Percentiles rank a stretch among this genome's conserved stretches.
These are phyloP conservation scores for Heteromurus nitidus DNA, from an alignment of 2,888 invertebrate genomes.

Conservation along the genomic window DNA sequence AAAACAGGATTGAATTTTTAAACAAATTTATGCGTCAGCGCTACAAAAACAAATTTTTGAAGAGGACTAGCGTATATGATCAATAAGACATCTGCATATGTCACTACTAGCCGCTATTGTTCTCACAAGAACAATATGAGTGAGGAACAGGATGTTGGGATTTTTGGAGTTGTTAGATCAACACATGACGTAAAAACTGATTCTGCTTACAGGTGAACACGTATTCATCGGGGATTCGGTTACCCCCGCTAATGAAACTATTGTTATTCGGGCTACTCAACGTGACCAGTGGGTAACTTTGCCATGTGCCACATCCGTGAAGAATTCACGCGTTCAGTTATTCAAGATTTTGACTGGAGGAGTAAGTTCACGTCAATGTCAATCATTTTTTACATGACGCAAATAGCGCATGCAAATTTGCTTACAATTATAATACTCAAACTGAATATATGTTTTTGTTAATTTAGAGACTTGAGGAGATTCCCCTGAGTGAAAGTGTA, in stretches of 20 bases:
- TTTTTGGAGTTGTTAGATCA: too few species aligned
- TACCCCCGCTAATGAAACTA: slow-evolving; percentile 56
- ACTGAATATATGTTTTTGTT: too few species aligned
- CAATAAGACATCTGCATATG: too few species aligned
- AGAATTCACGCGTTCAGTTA: slow-evolving; percentile 56
- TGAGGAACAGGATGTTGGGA: too few species aligned
- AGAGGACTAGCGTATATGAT: too few species aligned
- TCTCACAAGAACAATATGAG: too few species aligned
- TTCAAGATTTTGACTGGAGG: slow-evolving; percentile 55
- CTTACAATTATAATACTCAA: background rate
- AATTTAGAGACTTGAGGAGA: slow-evolving; percentile 59
- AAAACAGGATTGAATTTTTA: too few species aligned
- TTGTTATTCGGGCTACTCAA: slow-evolving; percentile 49
- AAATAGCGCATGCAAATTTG: background rate
- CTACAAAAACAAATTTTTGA: too few species aligned
- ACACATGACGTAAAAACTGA: too few species aligned
- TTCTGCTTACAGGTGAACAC: slow-evolving; percentile 44
- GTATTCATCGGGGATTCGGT: slow-evolving; percentile 60
- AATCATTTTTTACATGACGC: background rate
- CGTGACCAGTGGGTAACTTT: slow-evolving; percentile 66
- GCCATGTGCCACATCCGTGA: slow-evolving; percentile 66
- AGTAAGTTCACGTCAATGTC: slow-evolving; percentile 24
- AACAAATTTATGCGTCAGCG: too few species aligned
- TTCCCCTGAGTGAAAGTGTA: slow-evolving; percentile 46
- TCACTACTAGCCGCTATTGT: too few species aligned